Evolutionary conservation across 2,113 vertebrate species (phyloP).

Genomic region (Pseudonaja textilis): DNA sequence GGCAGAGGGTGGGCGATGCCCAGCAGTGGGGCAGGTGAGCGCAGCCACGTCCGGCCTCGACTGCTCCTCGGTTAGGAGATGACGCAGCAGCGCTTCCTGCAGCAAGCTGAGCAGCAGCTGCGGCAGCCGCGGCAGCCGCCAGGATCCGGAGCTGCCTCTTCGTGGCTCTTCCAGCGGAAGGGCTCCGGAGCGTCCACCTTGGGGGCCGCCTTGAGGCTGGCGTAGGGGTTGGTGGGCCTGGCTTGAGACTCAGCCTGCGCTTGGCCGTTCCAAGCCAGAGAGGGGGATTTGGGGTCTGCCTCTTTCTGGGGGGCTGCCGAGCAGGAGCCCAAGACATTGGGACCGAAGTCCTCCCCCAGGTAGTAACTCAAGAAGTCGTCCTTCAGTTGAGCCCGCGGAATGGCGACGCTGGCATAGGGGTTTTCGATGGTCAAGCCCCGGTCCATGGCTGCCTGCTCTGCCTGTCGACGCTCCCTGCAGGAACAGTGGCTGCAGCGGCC

Average conservation of each 20-base stretch:
- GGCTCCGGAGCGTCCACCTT: conserved; percentile 20
- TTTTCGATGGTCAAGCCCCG: conserved; percentile 71
- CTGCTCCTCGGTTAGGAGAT: conserved; percentile 52
- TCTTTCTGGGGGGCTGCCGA: not conserved
- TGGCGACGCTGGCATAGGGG: conserved; percentile 72
- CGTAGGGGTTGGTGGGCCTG: conserved; percentile 69
- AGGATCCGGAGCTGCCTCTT: not conserved
- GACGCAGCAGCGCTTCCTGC: conserved; percentile 62
- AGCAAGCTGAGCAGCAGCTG: not conserved
- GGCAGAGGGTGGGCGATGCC: not conserved
- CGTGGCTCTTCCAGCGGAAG: conserved; percentile 59
- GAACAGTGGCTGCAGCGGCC: not conserved
- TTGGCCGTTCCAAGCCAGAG: conserved; percentile 8
- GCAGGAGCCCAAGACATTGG: not conserved
- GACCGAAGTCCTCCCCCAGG: conserved; percentile 65
- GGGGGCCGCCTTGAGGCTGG: conserved; percentile 45
- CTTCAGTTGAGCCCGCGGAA: conserved; percentile 75
- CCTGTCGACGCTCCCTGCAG: not conserved
- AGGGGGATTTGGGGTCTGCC: rapidly evolving
- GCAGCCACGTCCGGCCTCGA: not conserved
- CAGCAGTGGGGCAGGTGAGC: not conserved
- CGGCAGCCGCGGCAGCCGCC: conserved; percentile 14
- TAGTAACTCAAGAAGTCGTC: conserved; percentile 64
- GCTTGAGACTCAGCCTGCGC: conserved; percentile 48
- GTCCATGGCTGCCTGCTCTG: conserved; percentile 66